Base-by-base conservation (phyloP, 2,888 invertebrate genomes). In the Reticulitermes lucifugus region DNA sequence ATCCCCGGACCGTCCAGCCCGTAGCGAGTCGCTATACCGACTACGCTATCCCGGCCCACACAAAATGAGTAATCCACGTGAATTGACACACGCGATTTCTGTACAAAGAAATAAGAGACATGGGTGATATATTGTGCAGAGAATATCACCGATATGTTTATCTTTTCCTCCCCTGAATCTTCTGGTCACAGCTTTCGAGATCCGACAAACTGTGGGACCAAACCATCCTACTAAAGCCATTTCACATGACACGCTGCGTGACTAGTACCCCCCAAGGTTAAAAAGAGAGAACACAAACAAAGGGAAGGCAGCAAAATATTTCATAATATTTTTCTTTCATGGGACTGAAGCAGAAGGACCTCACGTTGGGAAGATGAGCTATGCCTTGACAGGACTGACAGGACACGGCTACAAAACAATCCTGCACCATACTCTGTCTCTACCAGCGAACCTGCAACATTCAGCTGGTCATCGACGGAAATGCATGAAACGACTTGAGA, bases 71-170 rank as follows among this genome's bases (percentile, higher is more conserved):
- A 46, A 7, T 46, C 4, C 1, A 46, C 46, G 12, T 46, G 12
- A 46, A 7, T 46, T 12, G 46, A 41, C 22, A 10, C 12, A 41
- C 43, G 51, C 43, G 77, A 77, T 77, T 46, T 22, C 51, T 77
- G 46, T 77, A 77, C 43, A 25, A 77, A n/a, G 77, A 73, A 18
- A 35, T 22, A 46, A 77, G 73, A 77, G 41, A 79, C 55, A 35
- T 29, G 29, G 59, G 81, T 65, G 81, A 81, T 81, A 70, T 70
- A 81, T 43, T 46, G 70, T 65, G 22, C 41, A 65, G 81, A 51
- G 79, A 46, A 79, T 29, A 79, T 55, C 51, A 1, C 55, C 79
- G 77, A 81, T 70, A 70, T 81, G 81, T 81, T 81, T 81, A 81
- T 70, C 81, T 46, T 81, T 81, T 70, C 65, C 81, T 81, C 70